Evolutionary conservation across 2,888 invertebrate species (phyloP), one percentile per base, ranked within the genome.

Genomic region (Pandemis cinnamomeana): DNA sequence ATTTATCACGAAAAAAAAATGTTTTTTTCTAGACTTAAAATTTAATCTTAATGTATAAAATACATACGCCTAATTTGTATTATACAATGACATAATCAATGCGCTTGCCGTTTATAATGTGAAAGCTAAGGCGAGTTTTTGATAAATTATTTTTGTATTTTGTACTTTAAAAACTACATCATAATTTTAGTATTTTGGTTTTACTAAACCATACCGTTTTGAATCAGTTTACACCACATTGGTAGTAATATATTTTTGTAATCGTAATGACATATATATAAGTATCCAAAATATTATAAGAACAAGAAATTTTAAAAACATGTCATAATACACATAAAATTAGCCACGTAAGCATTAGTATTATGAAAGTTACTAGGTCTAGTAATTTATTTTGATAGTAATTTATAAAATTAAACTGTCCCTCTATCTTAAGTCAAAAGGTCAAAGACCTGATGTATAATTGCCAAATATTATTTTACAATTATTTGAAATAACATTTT

Each of bases 371-470:
- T 61, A 66, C 51, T 74, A 71, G 64, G 70, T 61, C 74, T 74
- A 73, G 69, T 60, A 74, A 71, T 70, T 74, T 70, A 71, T 74
- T 74, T 71, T 74, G 66, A 74, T 74, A 74, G 64, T 61, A 48
- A 71, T 62, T 66, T 74, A 58, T 51, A n/a, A 66, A 73, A 63
- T 7, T 8, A 70, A 44, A 55, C 46, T 70, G 61, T 71, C 71
- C 61, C 62, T 20, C 51, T 74, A 62, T 71, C 53, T 58, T 74
- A 74, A 67, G 74, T 41, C 48, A 61, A 58, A 61, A 46, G 74
- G 70, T 74, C 67, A 2, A 71, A 71, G 70, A 62, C 67, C 71
- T 71, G 4, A 51, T 55, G 7, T n/a, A 71, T 41, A 20, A 41
- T 69, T 74, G 74, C 74, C 74, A 74, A 74, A 71, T 62, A 71